Conservation (phyloP, 2,888 invertebrate genomes). For the Notodonta ziczac region DNA sequence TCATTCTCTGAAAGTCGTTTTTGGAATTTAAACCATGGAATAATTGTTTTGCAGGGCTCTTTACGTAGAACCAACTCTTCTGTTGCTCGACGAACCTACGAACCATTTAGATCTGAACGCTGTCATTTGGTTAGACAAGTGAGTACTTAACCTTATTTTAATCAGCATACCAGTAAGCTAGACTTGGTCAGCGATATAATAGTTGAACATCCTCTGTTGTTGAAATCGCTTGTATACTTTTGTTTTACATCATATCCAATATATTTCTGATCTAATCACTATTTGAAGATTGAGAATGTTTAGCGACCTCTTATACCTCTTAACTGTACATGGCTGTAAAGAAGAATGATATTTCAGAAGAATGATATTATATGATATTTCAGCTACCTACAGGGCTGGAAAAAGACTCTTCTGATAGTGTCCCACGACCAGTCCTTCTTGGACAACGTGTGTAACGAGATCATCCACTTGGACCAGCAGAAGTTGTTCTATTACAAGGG, state of each 20-base stretch:
- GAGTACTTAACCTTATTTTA: slow-evolving; percentile 57
- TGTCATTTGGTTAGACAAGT: slow-evolving; percentile 99
- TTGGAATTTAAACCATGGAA: not conserved
- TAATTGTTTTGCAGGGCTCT: slow-evolving; percentile 87
- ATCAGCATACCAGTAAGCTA: no score
- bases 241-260: no score
- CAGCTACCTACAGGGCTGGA: slow-evolving; percentile 98
- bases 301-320: no score
- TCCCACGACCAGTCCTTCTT: slow-evolving; percentile 99
- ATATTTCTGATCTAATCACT: no score
- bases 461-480: slow-evolving; percentile 97
- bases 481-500: slow-evolving; percentile 99
- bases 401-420: slow-evolving; percentile 98
- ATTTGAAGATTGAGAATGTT: no score
- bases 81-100: slow-evolving; percentile 99
- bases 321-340: no score
- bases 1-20: no score
- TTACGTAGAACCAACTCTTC: slow-evolving; percentile 98
- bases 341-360: no score
- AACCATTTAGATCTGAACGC: slow-evolving; percentile 99
- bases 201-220: no score
- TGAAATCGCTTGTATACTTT: no score
- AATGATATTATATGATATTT: slow-evolving; percentile 2
- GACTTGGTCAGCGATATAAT: no score
- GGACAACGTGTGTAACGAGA: slow-evolving; percentile 99